phyloP scores from a whole-genome alignment of 1,140 invertebrate genomes.

The Drosophila varians region DNA sequence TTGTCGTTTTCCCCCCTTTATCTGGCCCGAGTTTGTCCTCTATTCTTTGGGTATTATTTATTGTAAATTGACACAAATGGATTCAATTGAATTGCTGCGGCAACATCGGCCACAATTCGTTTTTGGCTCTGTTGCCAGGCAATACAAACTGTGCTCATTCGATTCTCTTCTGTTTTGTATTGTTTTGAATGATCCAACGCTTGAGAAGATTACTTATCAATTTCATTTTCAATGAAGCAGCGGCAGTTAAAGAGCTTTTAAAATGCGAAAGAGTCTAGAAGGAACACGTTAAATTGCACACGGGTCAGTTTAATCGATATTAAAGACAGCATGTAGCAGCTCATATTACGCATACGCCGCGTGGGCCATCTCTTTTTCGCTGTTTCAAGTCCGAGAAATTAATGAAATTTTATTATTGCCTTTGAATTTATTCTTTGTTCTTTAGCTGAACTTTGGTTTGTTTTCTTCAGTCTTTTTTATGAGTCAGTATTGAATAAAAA shows the following conservation, averaged over 20 bases:
- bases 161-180: constrained; percentile 1
- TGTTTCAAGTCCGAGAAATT: too few species aligned
- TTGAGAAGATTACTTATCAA: constrained; percentile 50
- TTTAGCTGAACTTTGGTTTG: constrained; percentile 19
- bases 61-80: constrained; percentile 80
- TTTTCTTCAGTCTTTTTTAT: constrained; percentile 12
- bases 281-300: constrained; percentile 20
- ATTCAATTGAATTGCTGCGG: constrained; percentile 74
- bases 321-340: background rate
- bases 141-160: constrained; percentile 23
- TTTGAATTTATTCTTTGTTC: constrained; percentile 12
- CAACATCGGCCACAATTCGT: constrained; percentile 37
- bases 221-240: constrained; percentile 43
- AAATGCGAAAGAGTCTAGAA: constrained; percentile 3
- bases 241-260: constrained; percentile 21
- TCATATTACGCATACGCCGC: constrained; percentile 39
- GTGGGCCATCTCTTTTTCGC: constrained; percentile 1
- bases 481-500: constrained; percentile 22
- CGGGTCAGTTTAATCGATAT: constrained; percentile 40
- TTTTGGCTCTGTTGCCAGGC: constrained; percentile 48
- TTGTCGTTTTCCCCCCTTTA: background rate
- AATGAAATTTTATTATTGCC: background rate
- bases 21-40: background rate
- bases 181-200: constrained; percentile 23
- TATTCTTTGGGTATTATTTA: constrained; percentile 55